Conservation (phyloP, 2,113 vertebrate species). For the Mormoops blainvillei region DNA sequence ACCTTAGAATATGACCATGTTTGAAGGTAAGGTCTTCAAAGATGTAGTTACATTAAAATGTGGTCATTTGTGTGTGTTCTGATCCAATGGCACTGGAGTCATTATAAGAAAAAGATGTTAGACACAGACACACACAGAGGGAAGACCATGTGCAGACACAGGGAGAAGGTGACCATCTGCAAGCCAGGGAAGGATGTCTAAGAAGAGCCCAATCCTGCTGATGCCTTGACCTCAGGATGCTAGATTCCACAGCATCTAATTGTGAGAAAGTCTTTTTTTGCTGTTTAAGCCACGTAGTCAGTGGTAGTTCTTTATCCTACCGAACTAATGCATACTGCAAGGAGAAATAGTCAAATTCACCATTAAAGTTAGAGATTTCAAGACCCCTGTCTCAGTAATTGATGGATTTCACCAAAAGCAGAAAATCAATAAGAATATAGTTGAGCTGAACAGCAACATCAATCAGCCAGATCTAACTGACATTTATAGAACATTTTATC, state of each 20-base stretch:
- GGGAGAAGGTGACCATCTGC: neutral
- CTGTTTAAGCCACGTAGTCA: neutral
- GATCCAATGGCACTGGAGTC: neutral
- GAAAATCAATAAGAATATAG: neutral
- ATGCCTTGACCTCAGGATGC: neutral
- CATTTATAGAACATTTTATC: neutral
- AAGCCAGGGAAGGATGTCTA: neutral
- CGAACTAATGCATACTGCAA: neutral
- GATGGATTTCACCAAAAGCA: neutral
- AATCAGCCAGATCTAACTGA: neutral
- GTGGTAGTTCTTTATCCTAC: neutral
- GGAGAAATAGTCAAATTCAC: neutral
- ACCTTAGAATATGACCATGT: neutral
- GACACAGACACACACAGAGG: neutral
- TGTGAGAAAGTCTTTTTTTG: neutral
- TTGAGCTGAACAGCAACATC: neutral
- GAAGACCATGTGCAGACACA: neutral
- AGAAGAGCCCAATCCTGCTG: neutral
- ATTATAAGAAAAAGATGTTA: neutral
- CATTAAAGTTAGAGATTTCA: neutral
- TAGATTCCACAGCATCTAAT: neutral
- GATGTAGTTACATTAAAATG: neutral
- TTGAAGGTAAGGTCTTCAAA: neutral
- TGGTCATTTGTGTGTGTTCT: neutral
- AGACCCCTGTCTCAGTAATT: neutral